Conservation (phyloP, 37 sponge, comb jelly and placozoan genomes). For the Chondrosia reniformis region DNA sequence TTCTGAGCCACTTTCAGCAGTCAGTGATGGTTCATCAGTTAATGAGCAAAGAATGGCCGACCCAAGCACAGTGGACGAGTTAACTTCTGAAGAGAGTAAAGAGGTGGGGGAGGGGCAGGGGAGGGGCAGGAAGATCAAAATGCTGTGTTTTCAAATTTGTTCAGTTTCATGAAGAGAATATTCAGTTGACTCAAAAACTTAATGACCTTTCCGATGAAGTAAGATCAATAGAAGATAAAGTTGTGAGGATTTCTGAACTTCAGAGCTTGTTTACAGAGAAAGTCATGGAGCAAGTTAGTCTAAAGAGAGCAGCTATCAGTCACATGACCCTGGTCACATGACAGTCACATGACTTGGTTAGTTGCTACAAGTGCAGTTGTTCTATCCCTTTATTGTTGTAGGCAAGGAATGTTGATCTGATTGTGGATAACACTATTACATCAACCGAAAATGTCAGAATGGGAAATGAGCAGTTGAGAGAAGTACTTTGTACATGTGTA, state of each 20-base stretch:
- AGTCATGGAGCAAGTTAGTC: slow-evolving; percentile 66
- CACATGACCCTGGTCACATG: too few relatives aligned
- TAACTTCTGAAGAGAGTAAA: too few relatives aligned
- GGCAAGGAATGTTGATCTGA: slow-evolving; percentile 52
- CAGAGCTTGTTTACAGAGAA: slow-evolving; percentile 88
- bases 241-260: slow-evolving; percentile 76
- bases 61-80: too few relatives aligned
- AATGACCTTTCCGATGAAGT: slow-evolving; percentile 68
- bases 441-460: slow-evolving; percentile 67
- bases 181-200: slow-evolving; percentile 54
- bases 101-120: too few relatives aligned
- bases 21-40: too few relatives aligned
- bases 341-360: too few relatives aligned
- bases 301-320: too few relatives aligned
- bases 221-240: slow-evolving; percentile 81
- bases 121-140: too few relatives aligned
- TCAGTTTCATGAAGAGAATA: slow-evolving; percentile 80
- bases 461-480: slow-evolving; percentile 76
- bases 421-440: slow-evolving; percentile 36
- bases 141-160: too few relatives aligned
- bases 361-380: not conserved
- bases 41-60: too few relatives aligned
- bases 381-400: slow-evolving; percentile 6
- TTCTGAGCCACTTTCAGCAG: too few relatives aligned
- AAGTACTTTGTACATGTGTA: slow-evolving; percentile 29